Evolutionary conservation across 2,113 vertebrate genomes (phyloP).

Genomic region (Archocentrus centrarchus): DNA sequence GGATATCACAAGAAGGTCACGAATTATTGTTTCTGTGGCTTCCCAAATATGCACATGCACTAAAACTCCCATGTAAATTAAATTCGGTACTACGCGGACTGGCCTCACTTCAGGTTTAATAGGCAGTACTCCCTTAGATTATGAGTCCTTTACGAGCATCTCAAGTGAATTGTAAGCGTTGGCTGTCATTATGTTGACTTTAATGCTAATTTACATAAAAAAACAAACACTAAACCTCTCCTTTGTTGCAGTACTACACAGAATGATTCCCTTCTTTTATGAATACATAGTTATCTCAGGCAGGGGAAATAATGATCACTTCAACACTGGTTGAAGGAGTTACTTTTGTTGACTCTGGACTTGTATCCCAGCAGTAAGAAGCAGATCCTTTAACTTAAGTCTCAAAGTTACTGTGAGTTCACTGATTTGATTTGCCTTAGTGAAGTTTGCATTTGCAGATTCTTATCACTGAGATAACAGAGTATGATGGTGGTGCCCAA

Average conservation of each 20-base stretch:
- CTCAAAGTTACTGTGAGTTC: neutral
- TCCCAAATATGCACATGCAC: neutral
- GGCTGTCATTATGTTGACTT: neutral
- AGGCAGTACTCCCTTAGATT: neutral
- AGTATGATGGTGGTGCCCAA: neutral
- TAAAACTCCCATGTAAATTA: neutral
- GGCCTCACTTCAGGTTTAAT: slow-evolving; percentile 9
- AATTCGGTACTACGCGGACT: neutral
- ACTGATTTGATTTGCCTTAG: neutral
- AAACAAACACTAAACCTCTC: neutral
- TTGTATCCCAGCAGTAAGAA: neutral
- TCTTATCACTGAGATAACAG: neutral
- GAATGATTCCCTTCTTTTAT: neutral
- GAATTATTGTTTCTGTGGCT: slow-evolving; percentile 19
- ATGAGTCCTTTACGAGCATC: neutral
- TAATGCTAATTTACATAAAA: neutral
- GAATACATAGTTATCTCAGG: neutral
- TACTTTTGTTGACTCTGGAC: slow-evolving; percentile 5
- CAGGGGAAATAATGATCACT: neutral
- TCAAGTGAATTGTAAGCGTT: neutral
- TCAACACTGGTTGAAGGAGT: neutral
- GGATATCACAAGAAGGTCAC: slow-evolving; percentile 53
- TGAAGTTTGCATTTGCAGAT: neutral
- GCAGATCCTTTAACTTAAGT: neutral
- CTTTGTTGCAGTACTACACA: neutral